These are phyloP conservation scores for Galbula dea DNA, from an alignment of 2,113 vertebrate species.

Conservation along the genomic window DNA sequence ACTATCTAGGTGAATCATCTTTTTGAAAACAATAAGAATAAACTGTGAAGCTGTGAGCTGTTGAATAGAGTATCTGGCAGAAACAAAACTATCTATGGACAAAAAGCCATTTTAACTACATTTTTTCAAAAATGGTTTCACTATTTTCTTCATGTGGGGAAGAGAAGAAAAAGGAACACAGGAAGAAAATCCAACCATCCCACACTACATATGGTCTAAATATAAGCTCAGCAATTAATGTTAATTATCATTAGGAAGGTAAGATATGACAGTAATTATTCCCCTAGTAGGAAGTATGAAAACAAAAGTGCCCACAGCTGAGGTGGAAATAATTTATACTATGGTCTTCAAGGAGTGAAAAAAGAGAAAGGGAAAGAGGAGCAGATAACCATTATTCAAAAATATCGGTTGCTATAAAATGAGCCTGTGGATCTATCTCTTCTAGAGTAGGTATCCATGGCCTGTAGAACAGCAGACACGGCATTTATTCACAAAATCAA, in stretches of 20 bases:
- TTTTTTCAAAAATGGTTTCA: background rate
- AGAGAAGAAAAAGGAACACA: background rate
- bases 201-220: background rate
- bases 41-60: no score
- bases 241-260: background rate
- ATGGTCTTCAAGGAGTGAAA: background rate
- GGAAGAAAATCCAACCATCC: background rate
- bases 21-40: background rate
- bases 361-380: background rate
- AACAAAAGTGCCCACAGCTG: background rate
- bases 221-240: background rate
- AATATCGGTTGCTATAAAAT: background rate
- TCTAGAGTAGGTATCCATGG: background rate
- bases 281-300: background rate
- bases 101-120: background rate
- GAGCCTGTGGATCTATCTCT: background rate
- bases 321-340: background rate
- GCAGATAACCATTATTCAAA: background rate
- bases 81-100: background rate
- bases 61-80: background rate
- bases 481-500: background rate
- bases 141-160: background rate
- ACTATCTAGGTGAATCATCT: background rate
- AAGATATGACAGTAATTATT: background rate
- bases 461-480: background rate